Base-by-base conservation (phyloP, 2,113 vertebrate genomes). In the Coracopsis vasa region DNA sequence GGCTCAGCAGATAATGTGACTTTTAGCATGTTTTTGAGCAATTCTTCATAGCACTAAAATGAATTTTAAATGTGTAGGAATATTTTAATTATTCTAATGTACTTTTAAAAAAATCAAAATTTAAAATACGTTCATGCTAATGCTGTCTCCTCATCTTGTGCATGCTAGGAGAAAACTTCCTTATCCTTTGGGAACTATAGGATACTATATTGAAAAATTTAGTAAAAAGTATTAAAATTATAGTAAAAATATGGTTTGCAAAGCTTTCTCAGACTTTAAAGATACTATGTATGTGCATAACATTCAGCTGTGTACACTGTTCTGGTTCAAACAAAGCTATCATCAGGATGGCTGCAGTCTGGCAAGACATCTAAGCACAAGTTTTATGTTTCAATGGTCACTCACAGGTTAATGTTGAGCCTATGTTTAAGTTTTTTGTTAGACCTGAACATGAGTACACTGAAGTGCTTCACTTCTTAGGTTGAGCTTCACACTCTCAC, bases 241-340 rank as follows among this genome's bases (percentile, higher is more conserved):
- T 35, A 15, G 9, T 58, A 58, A 58, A 58, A 58, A 35, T 35
- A 35, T 5, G 4, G 17, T 35, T 92, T 50, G 50, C n/a, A 21
- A 73, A 69, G 47, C 5, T 7, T 48, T 67, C 80, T 70, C 53
- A 5, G 80, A 11, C 77, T 87, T 79, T n/a, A 66, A 85, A 64
- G 65, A 16, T 45, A 4, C 42, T 60, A 5, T 0, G 2, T 21
- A 2, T 12, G 41, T 69, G 84, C 27, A 13, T 35, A 33, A 44
- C 35, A 39, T 45, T 28, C 18, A 6, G 33, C 13, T 0, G 1
- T 6, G 25, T 19, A 0, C 45, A 8, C 53, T 37, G 50, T 50
- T 48, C 24, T 24, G 17, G 51, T 37, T 89, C 51, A 29, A 17
- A 37, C 56, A 42, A 42, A 39, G 50, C 75, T 56, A 5, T 16